Evolutionary conservation across 2,113 vertebrate genomes (phyloP).

Genomic region (Microcebus murinus): DNA sequence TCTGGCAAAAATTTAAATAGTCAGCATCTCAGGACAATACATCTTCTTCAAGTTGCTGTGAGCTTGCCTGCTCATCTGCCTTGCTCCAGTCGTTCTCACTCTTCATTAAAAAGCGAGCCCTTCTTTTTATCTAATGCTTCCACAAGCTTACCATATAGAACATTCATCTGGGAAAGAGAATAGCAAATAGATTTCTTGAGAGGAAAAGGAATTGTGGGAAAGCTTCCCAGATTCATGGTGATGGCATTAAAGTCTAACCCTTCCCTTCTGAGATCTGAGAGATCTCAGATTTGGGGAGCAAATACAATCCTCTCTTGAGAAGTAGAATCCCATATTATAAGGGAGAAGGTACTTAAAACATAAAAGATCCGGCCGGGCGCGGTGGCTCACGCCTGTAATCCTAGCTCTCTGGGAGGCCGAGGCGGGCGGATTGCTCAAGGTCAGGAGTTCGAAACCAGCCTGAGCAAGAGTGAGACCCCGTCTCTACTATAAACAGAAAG

Average conservation of each 20-base stretch:
- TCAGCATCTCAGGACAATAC: background rate
- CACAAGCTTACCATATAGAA: conserved; percentile 89
- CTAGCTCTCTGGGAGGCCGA: no score
- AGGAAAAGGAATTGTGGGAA: background rate
- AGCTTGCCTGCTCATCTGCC: background rate
- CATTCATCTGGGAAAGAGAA: conserved; percentile 88
- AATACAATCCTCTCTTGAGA: background rate
- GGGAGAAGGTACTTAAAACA: background rate
- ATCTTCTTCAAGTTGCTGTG: background rate
- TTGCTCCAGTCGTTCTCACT: conserved; percentile 65
- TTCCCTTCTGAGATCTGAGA: background rate
- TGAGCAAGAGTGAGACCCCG: no score
- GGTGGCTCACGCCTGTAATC: no score
- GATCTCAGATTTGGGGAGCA: background rate
- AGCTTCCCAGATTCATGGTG: background rate
- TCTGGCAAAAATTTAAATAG: background rate
- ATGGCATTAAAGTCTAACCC: background rate
- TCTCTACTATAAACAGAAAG: no score
- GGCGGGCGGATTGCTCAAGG: no score
- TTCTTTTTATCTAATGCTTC: conserved; percentile 88
- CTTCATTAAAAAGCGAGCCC: conserved; percentile 80
- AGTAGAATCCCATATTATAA: background rate
- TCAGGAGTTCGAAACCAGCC: no score
- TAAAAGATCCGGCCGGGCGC: no score
- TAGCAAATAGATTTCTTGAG: background rate